Base-by-base conservation (phyloP, 2,888 invertebrate genomes). In the Argyresthia albistria region DNA sequence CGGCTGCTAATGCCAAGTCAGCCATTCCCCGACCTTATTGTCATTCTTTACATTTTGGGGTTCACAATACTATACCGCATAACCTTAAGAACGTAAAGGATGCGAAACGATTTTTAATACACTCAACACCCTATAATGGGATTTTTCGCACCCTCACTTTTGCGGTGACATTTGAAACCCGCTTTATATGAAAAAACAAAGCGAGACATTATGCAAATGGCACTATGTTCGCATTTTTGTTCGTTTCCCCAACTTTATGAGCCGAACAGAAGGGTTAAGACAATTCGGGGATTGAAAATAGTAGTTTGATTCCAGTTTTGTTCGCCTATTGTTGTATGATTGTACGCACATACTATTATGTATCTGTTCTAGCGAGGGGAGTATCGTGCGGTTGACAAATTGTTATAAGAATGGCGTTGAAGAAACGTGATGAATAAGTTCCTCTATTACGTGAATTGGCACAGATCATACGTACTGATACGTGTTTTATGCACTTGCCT, bases 171-270 rank as follows among this genome's bases (percentile, higher is more conserved):
- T 87, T 87, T 87, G 76, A 80, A 79, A 82, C 76, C 76, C 70
- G 74, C 77, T 78, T 75, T 79, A 80, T 80, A 80, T 80, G 81
- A 83, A 84, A 87, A 86, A 84, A 36, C 82, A 86, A 83, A 76
- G 78, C 80, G 66, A 77, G 82, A 86, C 79, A 81, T 82, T 86
- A 87, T 87, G 87, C 87, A 87, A 87, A 87, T 87, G 86, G 73
- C 83, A 81, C 82, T 81, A 83, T 83, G 81, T 76, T 75, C 76
- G 71, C 78, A 82, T 87, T 86, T 87, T 86, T 84, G 82, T 80
- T 74, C 77, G 74, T 77, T 82, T 80, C 76, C 73, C 72, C 70
- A 72, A 80, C 66, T 86, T 87, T 87, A 87, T 87, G 86, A 83
- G 69, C 73, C 84, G 80, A 70, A 73, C 68, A 76, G 78, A 72